Evolutionary conservation across 2,888 invertebrate genomes (phyloP).

Genomic region (Dromius quadrimaculatus): DNA sequence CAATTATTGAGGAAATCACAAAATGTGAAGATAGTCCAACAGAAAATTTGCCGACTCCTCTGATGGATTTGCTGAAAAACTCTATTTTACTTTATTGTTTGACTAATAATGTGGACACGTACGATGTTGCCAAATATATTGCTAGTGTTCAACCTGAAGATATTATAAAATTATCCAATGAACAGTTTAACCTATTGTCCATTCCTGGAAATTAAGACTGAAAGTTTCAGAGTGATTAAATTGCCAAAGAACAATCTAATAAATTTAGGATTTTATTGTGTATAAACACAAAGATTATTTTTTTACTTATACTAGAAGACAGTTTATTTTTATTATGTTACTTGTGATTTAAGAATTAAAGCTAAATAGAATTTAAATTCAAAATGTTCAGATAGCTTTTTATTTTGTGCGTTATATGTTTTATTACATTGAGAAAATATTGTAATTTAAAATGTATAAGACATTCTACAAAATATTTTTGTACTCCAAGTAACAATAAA

Average conservation of each 20-base stretch:
- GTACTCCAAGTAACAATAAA: too few species aligned
- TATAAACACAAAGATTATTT: constrained; percentile 4
- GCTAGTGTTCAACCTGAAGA: constrained; percentile 60
- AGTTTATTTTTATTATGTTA: background rate
- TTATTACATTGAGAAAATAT: too few species aligned
- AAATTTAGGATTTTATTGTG: constrained; percentile 24
- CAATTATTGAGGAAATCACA: background rate
- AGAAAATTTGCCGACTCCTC: constrained; percentile 15
- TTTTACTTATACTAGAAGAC: background rate
- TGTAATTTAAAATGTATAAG: too few species aligned
- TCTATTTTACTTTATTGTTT: constrained; percentile 63
- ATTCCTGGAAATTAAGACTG: background rate
- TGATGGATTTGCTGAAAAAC: constrained; percentile 59
- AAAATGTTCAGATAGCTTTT: background rate
- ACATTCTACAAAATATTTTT: too few species aligned
- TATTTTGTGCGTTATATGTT: background rate
- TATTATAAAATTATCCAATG: constrained; percentile 60
- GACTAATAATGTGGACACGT: constrained; percentile 61
- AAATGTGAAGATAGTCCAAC: background rate
- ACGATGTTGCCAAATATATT: constrained; percentile 61
- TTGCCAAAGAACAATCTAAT: constrained; percentile 33
- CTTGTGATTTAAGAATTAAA: background rate
- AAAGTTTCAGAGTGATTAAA: constrained; percentile 1
- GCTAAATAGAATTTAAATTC: too few species aligned
- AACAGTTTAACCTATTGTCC: constrained; percentile 47